A percentile compares a stretch with the other conserved stretches of the same genome.
Conservation (phyloP, 1,140 invertebrate species). For the Heliconius melpomene region DNA sequence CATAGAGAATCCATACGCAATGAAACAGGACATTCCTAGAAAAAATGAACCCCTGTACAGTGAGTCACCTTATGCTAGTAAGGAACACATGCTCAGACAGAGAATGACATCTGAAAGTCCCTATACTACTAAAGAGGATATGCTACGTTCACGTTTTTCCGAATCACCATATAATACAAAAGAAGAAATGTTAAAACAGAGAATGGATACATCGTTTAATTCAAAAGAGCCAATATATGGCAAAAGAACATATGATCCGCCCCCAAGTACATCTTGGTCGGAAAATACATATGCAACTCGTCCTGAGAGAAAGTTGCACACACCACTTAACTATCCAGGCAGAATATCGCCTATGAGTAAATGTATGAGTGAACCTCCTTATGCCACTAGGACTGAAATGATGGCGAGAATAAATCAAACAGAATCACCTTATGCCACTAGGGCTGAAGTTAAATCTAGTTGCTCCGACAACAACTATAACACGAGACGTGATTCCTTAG, state of each 20-base stretch:
- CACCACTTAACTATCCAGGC: slow-evolving; percentile 65
- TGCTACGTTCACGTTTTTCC: slow-evolving; percentile 74
- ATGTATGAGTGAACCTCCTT: slow-evolving; percentile 77
- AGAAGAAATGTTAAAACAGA: slow-evolving; percentile 74
- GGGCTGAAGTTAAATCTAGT: slow-evolving; percentile 70
- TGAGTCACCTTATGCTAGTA: slow-evolving; percentile 76
- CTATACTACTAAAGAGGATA: slow-evolving; percentile 78
- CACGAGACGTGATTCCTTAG: slow-evolving; percentile 56
- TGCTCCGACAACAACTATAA: slow-evolving; percentile 66
- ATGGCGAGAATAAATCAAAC: slow-evolving; percentile 65
- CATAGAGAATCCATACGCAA: slow-evolving; percentile 66
- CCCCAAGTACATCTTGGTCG: slow-evolving; percentile 67
- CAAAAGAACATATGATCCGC: slow-evolving; percentile 75
- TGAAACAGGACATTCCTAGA: slow-evolving; percentile 65
- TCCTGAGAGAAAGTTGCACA: slow-evolving; percentile 70
- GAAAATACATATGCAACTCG: slow-evolving; percentile 67
- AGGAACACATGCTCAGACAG: slow-evolving; percentile 76
- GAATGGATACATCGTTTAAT: slow-evolving; percentile 62
- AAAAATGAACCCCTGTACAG: slow-evolving; percentile 63
- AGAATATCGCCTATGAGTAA: slow-evolving; percentile 71
- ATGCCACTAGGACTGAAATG: slow-evolving; percentile 72
- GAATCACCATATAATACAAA: slow-evolving; percentile 79
- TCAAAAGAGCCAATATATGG: slow-evolving; percentile 69
- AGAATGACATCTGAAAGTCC: slow-evolving; percentile 71
- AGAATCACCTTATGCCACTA: slow-evolving; percentile 65